These are phyloP conservation scores for Acestrorhynchus altus DNA, from an alignment of 2,797 vertebrate genomes.

Conservation along the genomic window DNA sequence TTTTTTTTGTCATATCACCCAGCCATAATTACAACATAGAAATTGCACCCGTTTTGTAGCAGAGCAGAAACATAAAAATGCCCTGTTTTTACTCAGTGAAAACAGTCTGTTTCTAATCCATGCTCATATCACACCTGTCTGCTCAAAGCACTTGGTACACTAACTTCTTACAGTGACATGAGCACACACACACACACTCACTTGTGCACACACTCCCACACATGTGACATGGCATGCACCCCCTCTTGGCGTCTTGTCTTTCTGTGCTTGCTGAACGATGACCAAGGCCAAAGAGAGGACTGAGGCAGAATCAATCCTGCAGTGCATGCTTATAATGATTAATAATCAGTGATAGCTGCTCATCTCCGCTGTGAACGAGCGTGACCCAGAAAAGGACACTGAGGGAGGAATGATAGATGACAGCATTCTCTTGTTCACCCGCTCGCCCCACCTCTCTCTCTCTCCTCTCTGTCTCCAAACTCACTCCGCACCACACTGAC, in stretches of 20 bases:
- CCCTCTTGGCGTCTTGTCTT: background rate
- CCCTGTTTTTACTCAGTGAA: too few relatives aligned
- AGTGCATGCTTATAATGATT: conserved; percentile 53
- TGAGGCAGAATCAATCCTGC: conserved; percentile 56
- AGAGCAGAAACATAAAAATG: too few relatives aligned
- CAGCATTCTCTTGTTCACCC: conserved; percentile 37
- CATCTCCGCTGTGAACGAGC: conserved; percentile 45
- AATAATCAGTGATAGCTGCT: conserved; percentile 59
- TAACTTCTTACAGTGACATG: background rate
- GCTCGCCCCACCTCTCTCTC: background rate
- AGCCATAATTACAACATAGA: too few relatives aligned
- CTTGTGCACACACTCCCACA: conserved; percentile 1
- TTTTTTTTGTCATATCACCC: too few relatives aligned
- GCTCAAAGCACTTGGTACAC: background rate
- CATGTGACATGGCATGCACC: background rate
- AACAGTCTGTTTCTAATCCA: background rate
- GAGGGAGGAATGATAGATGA: conserved; percentile 55
- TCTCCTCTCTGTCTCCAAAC: conserved; percentile 5
- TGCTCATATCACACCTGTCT: background rate
- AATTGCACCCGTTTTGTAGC: too few relatives aligned
- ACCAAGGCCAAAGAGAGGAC: conserved; percentile 52
- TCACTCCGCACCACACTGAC: conserved; percentile 13
- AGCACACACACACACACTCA: background rate
- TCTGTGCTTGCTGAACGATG: conserved; percentile 42
- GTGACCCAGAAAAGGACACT: conserved; percentile 63